Percentiles rank a stretch among this genome's conserved stretches.
Evolutionary conservation across 2,888 invertebrate genomes (phyloP).

Genomic region (Diogma glabrata): DNA sequence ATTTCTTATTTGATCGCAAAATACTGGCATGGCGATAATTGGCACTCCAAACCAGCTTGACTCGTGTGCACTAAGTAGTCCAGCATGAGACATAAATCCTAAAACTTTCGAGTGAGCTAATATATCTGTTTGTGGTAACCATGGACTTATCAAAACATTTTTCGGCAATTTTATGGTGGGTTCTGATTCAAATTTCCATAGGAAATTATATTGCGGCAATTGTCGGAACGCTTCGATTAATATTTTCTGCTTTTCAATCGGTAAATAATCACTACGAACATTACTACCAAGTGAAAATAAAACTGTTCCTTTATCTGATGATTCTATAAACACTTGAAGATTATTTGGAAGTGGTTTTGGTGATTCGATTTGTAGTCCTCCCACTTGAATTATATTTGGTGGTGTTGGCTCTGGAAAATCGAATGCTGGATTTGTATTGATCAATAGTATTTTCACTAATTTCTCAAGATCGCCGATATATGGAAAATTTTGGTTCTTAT

Average conservation of each 20-base stretch:
- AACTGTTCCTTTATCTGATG: conserved; percentile 27
- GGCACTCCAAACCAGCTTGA: conserved; percentile 29
- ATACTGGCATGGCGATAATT: conserved; percentile 27
- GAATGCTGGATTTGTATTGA: conserved; percentile 29
- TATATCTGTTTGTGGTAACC: conserved; percentile 42
- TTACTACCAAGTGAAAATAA: conserved; percentile 30
- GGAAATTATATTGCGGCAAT: conserved; percentile 28
- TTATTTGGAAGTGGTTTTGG: conserved; percentile 22
- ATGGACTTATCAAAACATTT: conserved; percentile 37
- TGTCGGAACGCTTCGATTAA: conserved; percentile 25
- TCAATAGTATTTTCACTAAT: conserved; percentile 24
- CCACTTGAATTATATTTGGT: conserved; percentile 31
- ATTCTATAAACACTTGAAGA: conserved; percentile 22
- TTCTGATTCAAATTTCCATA: conserved; percentile 31
- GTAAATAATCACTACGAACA: conserved; percentile 20
- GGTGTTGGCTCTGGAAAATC: conserved; percentile 29
- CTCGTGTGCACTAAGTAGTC: conserved; percentile 28
- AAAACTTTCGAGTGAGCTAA: conserved; percentile 25
- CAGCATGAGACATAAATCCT: conserved; percentile 28
- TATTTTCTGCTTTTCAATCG: conserved; percentile 17
- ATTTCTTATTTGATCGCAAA: conserved; percentile 24
- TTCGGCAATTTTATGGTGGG: conserved; percentile 25
- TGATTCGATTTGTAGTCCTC: conserved; percentile 30
- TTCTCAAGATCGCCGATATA: conserved; percentile 20
- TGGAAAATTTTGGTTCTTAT: conserved; percentile 18